These are phyloP conservation scores for Candoia aspera DNA, from an alignment of 2,113 vertebrate species.

Conservation along the genomic window DNA sequence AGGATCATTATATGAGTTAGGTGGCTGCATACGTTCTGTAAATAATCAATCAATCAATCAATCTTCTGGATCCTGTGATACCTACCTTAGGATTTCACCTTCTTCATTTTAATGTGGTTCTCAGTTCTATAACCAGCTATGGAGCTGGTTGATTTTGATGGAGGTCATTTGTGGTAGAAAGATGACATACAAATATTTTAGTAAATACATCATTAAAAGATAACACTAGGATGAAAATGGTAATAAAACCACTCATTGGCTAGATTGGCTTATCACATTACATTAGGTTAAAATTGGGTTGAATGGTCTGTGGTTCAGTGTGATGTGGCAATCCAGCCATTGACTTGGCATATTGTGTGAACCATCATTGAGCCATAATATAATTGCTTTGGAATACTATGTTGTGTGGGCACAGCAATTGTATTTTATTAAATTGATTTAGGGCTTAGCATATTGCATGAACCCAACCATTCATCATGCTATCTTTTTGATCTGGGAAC, in stretches of 20 bases:
- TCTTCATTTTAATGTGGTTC: too few species aligned
- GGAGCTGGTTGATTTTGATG: background rate
- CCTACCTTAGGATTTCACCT: too few species aligned
- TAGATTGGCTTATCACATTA: background rate
- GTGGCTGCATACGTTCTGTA: too few species aligned
- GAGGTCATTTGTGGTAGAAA: background rate
- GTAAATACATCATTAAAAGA: background rate
- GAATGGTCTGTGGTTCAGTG: background rate
- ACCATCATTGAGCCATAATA: background rate
- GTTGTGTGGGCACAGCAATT: background rate
- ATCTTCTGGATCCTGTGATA: too few species aligned
- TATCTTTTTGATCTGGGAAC: background rate
- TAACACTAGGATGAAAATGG: background rate
- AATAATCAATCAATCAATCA: too few species aligned
- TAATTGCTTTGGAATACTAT: background rate
- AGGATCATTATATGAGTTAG: too few species aligned
- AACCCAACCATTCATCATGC: background rate
- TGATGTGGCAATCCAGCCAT: background rate
- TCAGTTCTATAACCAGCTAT: background rate
- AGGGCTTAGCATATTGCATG: background rate
- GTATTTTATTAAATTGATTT: background rate
- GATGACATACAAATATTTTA: background rate
- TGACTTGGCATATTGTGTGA: background rate
- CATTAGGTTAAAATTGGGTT: background rate
- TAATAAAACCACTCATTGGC: background rate